phyloP scores from a whole-genome alignment of 1,140 invertebrate genomes.

The Heliconius himera region DNA sequence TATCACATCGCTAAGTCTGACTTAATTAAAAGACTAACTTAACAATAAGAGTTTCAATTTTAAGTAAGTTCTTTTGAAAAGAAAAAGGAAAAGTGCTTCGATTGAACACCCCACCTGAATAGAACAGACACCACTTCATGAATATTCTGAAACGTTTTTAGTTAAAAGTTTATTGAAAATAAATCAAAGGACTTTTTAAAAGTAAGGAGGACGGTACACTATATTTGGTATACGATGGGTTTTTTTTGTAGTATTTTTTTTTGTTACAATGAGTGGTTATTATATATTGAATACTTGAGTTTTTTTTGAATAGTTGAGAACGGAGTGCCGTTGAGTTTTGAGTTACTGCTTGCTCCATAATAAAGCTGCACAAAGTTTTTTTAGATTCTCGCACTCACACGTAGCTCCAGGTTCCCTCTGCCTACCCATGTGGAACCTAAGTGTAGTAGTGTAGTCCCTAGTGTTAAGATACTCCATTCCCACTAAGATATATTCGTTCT shows the following conservation, averaged over 20 bases:
- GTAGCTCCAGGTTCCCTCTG: no score
- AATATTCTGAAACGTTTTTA: constrained; percentile 76
- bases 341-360: no score
- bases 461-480: no score
- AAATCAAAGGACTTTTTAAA: constrained; percentile 51
- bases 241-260: neutral
- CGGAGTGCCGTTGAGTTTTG: no score
- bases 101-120: constrained; percentile 73
- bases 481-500: no score
- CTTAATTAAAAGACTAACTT: constrained; percentile 33
- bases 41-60: constrained; percentile 39
- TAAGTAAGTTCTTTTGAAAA: constrained; percentile 47
- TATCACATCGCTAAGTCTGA: constrained; percentile 29
- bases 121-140: constrained; percentile 70
- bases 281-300: no score
- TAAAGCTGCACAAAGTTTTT: no score
- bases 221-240: neutral
- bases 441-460: no score
- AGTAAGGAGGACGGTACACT: constrained; percentile 37
- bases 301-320: no score
- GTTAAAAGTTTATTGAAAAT: constrained; percentile 74
- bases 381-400: no score
- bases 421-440: no score
- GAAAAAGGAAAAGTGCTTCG: constrained; percentile 52
- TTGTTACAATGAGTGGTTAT: neutral